These are phyloP conservation scores for Acrobasis repandana DNA, from an alignment of 2,888 invertebrate genomes.

Conservation along the genomic window DNA sequence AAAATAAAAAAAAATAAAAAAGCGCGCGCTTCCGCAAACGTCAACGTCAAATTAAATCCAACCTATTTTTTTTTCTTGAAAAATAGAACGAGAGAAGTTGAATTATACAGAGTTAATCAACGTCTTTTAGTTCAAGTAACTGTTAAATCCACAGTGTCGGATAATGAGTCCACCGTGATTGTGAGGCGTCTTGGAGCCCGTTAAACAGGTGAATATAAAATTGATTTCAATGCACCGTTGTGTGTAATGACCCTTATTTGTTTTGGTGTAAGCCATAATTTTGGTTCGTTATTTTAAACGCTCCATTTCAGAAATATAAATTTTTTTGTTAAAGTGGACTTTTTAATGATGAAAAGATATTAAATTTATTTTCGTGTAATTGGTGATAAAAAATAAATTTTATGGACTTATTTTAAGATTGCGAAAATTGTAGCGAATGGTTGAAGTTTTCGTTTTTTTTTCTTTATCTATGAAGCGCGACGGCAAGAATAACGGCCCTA, in stretches of 20 bases:
- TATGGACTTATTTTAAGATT: background rate
- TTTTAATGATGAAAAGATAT: constrained; percentile 4
- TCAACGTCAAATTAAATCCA: constrained; percentile 43
- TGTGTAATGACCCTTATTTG: constrained; percentile 45
- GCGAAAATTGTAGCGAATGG: background rate
- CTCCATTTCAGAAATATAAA: constrained; percentile 41
- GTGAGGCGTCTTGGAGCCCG: constrained; percentile 68
- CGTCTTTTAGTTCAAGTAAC: constrained; percentile 68
- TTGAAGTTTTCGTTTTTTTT: constrained; percentile 47
- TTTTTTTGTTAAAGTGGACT: constrained; percentile 27
- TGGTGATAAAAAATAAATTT: background rate
- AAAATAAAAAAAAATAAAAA: constrained; percentile 56
- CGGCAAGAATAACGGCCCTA: constrained; percentile 79
- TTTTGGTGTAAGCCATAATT: constrained; percentile 35
- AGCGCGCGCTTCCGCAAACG: constrained; percentile 70
- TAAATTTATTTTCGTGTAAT: background rate
- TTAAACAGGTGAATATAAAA: constrained; percentile 76
- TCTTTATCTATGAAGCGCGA: constrained; percentile 65
- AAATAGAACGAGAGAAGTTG: constrained; percentile 23
- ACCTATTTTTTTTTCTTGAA: constrained; percentile 21
- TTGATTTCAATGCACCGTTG: constrained; percentile 56
- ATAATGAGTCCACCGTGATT: constrained; percentile 78
- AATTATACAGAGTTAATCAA: constrained; percentile 40
- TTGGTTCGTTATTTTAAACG: constrained; percentile 33
- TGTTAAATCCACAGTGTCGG: constrained; percentile 70